Percentiles rank a stretch among this genome's conserved stretches.
These are phyloP conservation scores for Anableps anableps DNA, from an alignment of 2,797 vertebrate genomes.

Conservation along the genomic window DNA sequence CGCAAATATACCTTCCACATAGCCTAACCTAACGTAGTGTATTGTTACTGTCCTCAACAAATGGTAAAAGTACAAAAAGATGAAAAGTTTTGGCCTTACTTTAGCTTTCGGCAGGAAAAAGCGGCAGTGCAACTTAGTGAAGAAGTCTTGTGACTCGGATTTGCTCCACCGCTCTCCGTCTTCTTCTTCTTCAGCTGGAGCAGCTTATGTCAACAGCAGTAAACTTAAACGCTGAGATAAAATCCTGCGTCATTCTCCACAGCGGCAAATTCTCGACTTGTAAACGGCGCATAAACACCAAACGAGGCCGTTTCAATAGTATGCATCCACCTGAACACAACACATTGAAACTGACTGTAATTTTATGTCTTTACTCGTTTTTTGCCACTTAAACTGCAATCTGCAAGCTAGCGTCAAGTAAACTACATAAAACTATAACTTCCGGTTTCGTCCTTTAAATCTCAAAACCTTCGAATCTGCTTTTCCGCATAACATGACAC, in stretches of 20 bases:
- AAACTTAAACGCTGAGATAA: constrained; percentile 41
- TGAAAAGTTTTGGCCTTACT: neutral
- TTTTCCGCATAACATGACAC: fast-evolving
- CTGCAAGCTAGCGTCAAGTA: neutral
- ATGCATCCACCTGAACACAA: fast-evolving
- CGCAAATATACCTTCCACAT: neutral
- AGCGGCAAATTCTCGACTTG: neutral
- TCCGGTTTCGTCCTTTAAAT: constrained; percentile 6
- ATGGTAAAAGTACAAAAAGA: neutral
- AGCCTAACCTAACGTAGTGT: neutral
- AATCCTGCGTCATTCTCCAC: constrained; percentile 51
- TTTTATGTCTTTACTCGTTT: neutral
- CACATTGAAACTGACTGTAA: neutral
- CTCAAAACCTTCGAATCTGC: neutral
- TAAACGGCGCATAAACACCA: fast-evolving
- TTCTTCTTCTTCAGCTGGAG: constrained; percentile 24
- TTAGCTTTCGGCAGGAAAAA: constrained; percentile 39
- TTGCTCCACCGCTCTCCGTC: constrained; percentile 26
- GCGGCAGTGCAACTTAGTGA: neutral
- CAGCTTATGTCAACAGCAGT: constrained; percentile 59
- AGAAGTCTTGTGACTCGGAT: constrained; percentile 70
- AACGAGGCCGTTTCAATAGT: fast-evolving
- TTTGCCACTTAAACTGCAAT: constrained; percentile 10
- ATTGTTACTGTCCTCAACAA: neutral
- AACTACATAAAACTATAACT: neutral